Evolutionary conservation across 2,888 invertebrate species (phyloP), one percentile per base, ranked within the genome.

Genomic region (Catocala sponsa): DNA sequence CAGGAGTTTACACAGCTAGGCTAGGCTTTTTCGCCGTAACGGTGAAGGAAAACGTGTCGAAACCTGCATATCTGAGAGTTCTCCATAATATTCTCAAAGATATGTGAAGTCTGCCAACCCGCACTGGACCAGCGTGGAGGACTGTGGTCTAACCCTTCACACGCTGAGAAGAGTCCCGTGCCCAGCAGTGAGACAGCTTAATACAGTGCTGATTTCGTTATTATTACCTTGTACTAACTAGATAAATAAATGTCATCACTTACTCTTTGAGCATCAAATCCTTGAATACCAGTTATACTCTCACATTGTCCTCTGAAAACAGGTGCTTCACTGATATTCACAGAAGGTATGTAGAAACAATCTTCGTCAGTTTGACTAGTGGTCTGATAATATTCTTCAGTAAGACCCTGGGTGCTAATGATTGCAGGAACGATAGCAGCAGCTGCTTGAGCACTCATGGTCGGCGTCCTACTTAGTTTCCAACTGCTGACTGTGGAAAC

Each of bases 271-370:
- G 82, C 66, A 65, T 90, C 67, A 51, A 93, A 92, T 68, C 81
- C 81, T 60, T 72, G 57, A 0, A 90, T 72, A 13, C 87, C 87
- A 33, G 65, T 67, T 2, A 89, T 61, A 53, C 73, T 68, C 12
- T 79, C 85, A 61, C 93, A 93, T 11, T 85, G 84, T 64, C 91
- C 91, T 81, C 92, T 88, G 54, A 92, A 91, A 6, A 79, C 32
- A 0, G 88, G 84, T 0, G 88, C 84, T 42, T 71, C 65, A 32
- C 82, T 70, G 2, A 70, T 63, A 15, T 85, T 72, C 0, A 86
- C 62, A 43, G 82, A 81, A 0, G 93, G 93, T 5, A 92, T 72
- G 59, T 91, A 92, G 83, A 92, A 92, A 74, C 93, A 93, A 43
- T 81, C 83, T 0, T 84, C 89, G n/a, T 84, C 87, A 4, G 74